Percentiles rank a stretch among this genome's conserved stretches.
phyloP scores from a whole-genome alignment of 2,113 vertebrate species.

The Lipophrys pholis region DNA sequence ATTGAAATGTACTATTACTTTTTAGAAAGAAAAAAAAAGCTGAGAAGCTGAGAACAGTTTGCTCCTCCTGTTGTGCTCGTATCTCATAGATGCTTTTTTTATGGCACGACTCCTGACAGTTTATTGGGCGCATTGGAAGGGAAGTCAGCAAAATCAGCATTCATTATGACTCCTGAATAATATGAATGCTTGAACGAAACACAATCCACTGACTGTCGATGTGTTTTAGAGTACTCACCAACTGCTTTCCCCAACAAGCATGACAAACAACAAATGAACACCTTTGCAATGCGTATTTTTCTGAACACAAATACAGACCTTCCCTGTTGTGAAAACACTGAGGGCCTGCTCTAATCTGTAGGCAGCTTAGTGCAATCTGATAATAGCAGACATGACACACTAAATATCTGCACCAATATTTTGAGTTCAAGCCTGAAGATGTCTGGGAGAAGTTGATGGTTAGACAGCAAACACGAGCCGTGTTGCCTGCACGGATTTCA shows the following conservation, averaged over 20 bases:
- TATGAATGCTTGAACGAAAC: neutral
- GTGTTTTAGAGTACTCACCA: neutral
- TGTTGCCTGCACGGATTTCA: conserved; percentile 42
- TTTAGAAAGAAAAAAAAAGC: too few relatives aligned
- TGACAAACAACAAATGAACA: neutral
- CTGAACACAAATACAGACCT: conserved; percentile 16
- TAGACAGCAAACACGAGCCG: conserved; percentile 57
- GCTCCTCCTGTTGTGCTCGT: too few relatives aligned
- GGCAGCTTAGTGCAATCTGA: conserved; percentile 1
- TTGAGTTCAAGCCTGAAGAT: conserved; percentile 30
- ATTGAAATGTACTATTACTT: too few relatives aligned
- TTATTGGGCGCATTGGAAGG: neutral
- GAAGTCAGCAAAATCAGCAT: neutral
- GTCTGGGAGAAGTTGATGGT: conserved; percentile 32
- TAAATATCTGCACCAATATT: conserved; percentile 33
- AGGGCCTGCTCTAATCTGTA: neutral
- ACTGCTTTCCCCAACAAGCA: neutral
- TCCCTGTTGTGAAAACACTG: neutral
- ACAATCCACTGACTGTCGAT: neutral
- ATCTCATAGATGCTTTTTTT: too few relatives aligned
- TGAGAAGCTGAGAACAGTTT: too few relatives aligned
- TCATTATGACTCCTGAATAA: neutral
- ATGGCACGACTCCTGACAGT: too few relatives aligned
- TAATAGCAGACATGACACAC: neutral
- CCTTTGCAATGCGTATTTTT: neutral